Percentiles rank a stretch among this genome's conserved stretches.
Conservation (phyloP, 2,797 vertebrate species). For the Pyrocephalus nanus region DNA sequence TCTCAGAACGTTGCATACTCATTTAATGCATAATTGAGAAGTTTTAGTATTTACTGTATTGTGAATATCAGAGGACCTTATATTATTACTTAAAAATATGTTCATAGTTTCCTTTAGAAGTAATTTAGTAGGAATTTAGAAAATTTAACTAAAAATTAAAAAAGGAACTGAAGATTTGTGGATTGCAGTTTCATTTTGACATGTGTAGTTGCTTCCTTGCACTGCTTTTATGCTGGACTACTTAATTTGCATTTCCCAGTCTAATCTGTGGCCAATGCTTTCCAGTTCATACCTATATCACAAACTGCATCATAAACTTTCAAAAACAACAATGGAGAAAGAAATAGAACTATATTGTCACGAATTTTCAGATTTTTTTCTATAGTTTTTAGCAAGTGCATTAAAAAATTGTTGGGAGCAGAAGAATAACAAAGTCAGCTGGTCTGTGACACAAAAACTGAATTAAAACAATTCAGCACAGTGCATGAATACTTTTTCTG, state of each 20-base stretch:
- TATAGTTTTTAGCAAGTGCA: background rate
- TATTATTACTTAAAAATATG: background rate
- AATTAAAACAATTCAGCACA: background rate
- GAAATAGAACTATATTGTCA: background rate
- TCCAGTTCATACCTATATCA: background rate
- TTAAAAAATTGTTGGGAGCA: background rate
- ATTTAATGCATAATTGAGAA: background rate
- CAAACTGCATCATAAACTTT: background rate
- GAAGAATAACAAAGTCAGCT: background rate
- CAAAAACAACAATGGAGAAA: background rate
- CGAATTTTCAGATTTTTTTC: background rate
- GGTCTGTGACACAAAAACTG: background rate
- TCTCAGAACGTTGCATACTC: background rate
- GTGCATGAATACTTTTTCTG: background rate
- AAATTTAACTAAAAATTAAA: background rate
- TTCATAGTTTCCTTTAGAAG: background rate
- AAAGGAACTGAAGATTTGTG: background rate
- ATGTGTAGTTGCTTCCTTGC: background rate
- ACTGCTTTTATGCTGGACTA: background rate
- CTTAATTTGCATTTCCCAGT: background rate
- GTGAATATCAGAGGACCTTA: background rate
- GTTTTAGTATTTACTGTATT: background rate
- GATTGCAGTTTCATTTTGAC: background rate
- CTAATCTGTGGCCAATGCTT: background rate
- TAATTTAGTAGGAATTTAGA: background rate